Evolutionary conservation across 2,113 vertebrate species (phyloP).

Genomic region (Cyprinodon variegatus): DNA sequence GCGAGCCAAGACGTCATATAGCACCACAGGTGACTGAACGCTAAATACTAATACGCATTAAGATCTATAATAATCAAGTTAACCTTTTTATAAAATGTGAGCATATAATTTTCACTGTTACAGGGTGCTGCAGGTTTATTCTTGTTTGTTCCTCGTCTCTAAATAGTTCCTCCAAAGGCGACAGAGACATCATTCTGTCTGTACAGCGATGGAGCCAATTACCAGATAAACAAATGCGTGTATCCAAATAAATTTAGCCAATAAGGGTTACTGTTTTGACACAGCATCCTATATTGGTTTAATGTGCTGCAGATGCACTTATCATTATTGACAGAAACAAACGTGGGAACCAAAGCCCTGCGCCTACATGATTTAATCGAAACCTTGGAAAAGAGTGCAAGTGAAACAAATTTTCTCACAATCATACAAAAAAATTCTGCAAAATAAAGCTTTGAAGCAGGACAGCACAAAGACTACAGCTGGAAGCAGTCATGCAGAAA

Average conservation of each 20-base stretch:
- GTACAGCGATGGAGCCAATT: not conserved
- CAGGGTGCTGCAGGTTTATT: not conserved
- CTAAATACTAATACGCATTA: not conserved
- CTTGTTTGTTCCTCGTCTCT: not conserved
- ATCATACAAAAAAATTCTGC: not conserved
- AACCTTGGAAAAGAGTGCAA: not conserved
- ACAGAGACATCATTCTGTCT: not conserved
- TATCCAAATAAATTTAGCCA: not conserved
- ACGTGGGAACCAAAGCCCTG: not conserved
- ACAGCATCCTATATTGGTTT: not conserved
- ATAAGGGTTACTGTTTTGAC: not conserved
- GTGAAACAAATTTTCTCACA: not conserved
- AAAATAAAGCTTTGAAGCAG: not conserved
- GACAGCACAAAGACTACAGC: conserved; percentile 4
- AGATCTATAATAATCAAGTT: not conserved
- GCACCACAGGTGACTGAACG: not conserved
- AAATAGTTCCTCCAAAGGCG: not conserved
- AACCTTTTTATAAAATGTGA: not conserved
- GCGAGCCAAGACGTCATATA: not conserved
- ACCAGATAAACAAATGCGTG: not conserved
- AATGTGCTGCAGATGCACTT: not conserved
- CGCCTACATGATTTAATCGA: not conserved
- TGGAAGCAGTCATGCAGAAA: conserved; percentile 35
- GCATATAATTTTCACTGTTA: not conserved
- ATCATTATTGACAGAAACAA: not conserved